A percentile compares a stretch with the other conserved stretches of the same genome.
These are phyloP conservation scores for Lasioglossum marginatum DNA, from an alignment of 2,888 invertebrate species.

Conservation along the genomic window DNA sequence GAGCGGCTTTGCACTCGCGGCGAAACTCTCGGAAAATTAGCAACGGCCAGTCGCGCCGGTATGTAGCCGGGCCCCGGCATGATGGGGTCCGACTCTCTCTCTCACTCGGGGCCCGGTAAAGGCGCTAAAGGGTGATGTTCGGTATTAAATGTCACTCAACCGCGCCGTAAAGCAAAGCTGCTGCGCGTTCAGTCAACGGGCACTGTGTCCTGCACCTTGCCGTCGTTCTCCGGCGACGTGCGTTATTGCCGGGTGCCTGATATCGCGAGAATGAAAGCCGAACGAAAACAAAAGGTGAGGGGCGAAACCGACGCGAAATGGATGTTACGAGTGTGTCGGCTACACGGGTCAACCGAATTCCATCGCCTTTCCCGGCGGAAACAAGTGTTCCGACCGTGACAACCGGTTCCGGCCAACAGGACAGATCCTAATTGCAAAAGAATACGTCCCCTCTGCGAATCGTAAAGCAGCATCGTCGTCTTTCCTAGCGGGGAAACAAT, in stretches of 20 bases:
- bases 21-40: constrained; percentile 65
- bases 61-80: constrained; percentile 10
- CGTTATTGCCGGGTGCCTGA: constrained; percentile 71
- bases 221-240: constrained; percentile 57
- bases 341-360: constrained; percentile 15
- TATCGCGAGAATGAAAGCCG: constrained; percentile 58
- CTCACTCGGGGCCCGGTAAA: constrained; percentile 63
- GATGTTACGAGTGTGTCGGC: constrained; percentile 12
- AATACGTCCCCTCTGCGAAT: not conserved
- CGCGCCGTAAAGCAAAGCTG: constrained; percentile 81
- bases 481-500: too few species aligned
- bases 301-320: constrained; percentile 20
- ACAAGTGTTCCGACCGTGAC: constrained; percentile 1
- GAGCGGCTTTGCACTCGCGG: constrained; percentile 34
- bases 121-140: constrained; percentile 79
- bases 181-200: constrained; percentile 74
- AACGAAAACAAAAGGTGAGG: constrained; percentile 23
- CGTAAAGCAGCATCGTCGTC: not conserved
- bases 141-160: constrained; percentile 82
- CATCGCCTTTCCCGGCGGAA: not conserved
- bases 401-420: not conserved
- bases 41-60: constrained; percentile 35
- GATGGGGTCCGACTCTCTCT: constrained; percentile 55
- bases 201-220: constrained; percentile 67
- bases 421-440: constrained; percentile 19